phyloP scores from a whole-genome alignment of 2,797 vertebrate species.

The Orientallactaga sibirica region DNA sequence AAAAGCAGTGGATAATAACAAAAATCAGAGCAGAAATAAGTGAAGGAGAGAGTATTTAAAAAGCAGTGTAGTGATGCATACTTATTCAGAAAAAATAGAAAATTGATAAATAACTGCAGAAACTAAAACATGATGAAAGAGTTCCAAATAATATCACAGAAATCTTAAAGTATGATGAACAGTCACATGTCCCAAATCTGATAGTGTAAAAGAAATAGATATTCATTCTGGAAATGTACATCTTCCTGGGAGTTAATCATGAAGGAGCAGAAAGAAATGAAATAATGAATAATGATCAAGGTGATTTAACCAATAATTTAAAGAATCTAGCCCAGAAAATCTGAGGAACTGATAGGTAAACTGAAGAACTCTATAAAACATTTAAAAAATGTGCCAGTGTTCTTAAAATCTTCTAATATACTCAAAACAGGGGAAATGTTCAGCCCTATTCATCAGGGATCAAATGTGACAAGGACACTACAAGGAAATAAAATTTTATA shows the following conservation, averaged over 20 bases:
- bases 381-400: background rate
- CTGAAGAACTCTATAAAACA: background rate
- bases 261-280: background rate
- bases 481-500: background rate
- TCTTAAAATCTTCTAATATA: background rate
- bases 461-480: background rate
- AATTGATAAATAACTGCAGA: background rate
- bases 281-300: background rate
- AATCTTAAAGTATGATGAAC: background rate
- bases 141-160: no score
- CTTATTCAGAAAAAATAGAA: background rate
- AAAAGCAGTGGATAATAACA: background rate
- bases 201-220: background rate
- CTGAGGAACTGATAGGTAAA: background rate
- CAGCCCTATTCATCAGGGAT: background rate
- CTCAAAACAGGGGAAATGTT: background rate
- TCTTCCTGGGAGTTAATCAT: background rate
- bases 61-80: background rate
- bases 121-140: background rate
- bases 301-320: background rate
- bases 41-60: background rate
- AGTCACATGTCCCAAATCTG: background rate
- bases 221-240: background rate
- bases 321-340: background rate
- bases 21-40: background rate